Percentiles rank a stretch among this genome's conserved stretches.
Evolutionary conservation across 2,797 vertebrate species (phyloP).

Genomic region (Microctenopoma lineatum): DNA sequence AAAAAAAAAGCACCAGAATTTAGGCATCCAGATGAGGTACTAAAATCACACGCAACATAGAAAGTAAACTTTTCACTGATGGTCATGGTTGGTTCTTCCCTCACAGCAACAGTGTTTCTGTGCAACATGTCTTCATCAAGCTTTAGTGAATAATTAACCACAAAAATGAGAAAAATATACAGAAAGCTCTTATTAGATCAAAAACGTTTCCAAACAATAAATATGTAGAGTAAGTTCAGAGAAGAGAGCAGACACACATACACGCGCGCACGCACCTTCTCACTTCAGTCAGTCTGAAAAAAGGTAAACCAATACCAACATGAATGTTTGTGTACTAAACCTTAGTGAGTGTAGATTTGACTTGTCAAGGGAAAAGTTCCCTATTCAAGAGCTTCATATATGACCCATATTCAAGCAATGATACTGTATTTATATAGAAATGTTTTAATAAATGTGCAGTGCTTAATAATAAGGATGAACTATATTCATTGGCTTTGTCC

Average conservation of each 20-base stretch:
- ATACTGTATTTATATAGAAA: conserved; percentile 78
- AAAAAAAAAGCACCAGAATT: conserved; percentile 76
- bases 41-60: conserved; percentile 72
- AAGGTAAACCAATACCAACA: conserved; percentile 68
- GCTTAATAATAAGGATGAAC: conserved; percentile 77
- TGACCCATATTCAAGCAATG: conserved; percentile 77
- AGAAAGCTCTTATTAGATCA: conserved; percentile 76
- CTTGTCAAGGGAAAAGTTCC: conserved; percentile 58
- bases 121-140: conserved; percentile 78
- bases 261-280: conserved; percentile 38
- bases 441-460: conserved; percentile 82
- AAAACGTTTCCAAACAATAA: conserved; percentile 87
- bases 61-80: conserved; percentile 77
- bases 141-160: conserved; percentile 71
- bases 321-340: conserved; percentile 69
- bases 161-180: conserved; percentile 69
- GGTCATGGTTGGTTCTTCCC: conserved; percentile 70
- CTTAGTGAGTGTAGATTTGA: conserved; percentile 64
- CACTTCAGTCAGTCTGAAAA: conserved; percentile 59
- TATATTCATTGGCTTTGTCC: conserved; percentile 72
- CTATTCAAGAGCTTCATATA: conserved; percentile 75
- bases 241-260: conserved; percentile 35
- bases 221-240: conserved; percentile 81
- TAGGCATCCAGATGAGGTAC: conserved; percentile 82
- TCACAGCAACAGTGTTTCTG: conserved; percentile 77